phyloP scores from a whole-genome alignment of 2,113 vertebrate species.

The Brachionichthys hirsutus region DNA sequence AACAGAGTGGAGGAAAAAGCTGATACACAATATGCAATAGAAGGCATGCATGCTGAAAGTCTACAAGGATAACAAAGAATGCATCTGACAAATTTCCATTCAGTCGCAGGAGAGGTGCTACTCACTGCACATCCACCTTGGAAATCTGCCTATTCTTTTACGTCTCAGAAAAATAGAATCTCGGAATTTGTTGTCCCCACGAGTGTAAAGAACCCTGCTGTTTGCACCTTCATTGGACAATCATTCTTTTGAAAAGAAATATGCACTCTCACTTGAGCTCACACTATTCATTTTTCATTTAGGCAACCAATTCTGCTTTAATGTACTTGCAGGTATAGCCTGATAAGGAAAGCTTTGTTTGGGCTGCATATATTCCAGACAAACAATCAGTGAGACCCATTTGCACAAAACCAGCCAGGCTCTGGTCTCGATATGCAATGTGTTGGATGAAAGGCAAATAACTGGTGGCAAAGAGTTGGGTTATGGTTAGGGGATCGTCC shows the following conservation, averaged over 20 bases:
- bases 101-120: conserved; percentile 53
- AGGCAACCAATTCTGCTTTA: not conserved
- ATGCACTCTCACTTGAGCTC: not conserved
- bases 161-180: conserved; percentile 27
- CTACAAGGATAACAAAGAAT: conserved; percentile 58
- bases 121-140: conserved; percentile 47
- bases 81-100: conserved; percentile 66
- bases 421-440: conserved; percentile 20
- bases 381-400: conserved; percentile 28
- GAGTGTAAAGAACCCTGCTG: conserved; percentile 35
- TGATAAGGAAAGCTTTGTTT: conserved; percentile 1
- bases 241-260: conserved; percentile 11
- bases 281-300: conserved; percentile 5
- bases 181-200: too few relatives aligned
- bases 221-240: too few relatives aligned
- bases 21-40: conserved; percentile 51
- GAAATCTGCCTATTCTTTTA: conserved; percentile 57
- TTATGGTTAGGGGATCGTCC: conserved; percentile 7
- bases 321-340: conserved; percentile 3
- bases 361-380: conserved; percentile 5
- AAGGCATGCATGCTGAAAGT: conserved; percentile 49
- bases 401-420: conserved; percentile 1
- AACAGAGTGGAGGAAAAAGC: conserved; percentile 45
- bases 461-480: conserved; percentile 25
- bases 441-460: conserved; percentile 35